Evolutionary conservation across 2,888 invertebrate genomes (phyloP).

Genomic region (Andrena dorsata): DNA sequence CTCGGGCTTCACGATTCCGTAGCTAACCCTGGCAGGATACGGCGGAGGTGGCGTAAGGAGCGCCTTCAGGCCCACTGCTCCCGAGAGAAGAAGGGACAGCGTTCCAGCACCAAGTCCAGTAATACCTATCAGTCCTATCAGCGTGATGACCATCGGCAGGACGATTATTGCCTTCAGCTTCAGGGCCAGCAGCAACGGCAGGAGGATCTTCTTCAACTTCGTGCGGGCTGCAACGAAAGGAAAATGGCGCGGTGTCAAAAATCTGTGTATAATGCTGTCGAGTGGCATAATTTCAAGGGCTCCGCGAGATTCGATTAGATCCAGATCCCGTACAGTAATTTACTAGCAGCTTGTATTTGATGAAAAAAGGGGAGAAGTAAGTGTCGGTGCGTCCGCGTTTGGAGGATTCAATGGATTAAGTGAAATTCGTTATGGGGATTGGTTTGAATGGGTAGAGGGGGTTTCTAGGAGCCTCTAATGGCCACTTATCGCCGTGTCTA

Average conservation of each 20-base stretch:
- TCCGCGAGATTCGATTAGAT: background rate
- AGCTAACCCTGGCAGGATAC: slow-evolving; percentile 79
- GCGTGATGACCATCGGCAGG: slow-evolving; percentile 87
- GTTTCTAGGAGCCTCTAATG: slow-evolving; percentile 66
- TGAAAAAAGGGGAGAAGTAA: background rate
- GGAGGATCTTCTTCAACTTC: slow-evolving; percentile 87
- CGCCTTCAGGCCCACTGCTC: slow-evolving; percentile 83
- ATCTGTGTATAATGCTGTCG: background rate
- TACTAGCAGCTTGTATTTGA: background rate
- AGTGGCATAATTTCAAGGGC: background rate
- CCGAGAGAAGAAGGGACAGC: slow-evolving; percentile 88
- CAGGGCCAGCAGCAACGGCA: slow-evolving; percentile 88
- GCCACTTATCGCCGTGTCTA: slow-evolving; percentile 80
- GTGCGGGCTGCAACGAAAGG: slow-evolving; percentile 85
- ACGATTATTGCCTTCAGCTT: slow-evolving; percentile 88
- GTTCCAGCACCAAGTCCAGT: slow-evolving; percentile 89
- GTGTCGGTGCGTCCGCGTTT: background rate
- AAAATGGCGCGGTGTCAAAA: background rate
- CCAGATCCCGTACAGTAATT: background rate
- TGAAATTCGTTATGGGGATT: slow-evolving; percentile 48
- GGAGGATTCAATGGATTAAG: slow-evolving; percentile 43
- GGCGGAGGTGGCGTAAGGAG: slow-evolving; percentile 79
- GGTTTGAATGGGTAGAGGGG: slow-evolving; percentile 6
- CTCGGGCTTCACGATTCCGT: slow-evolving; percentile 81
- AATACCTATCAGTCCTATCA: slow-evolving; percentile 88